Percentiles rank a stretch among this genome's conserved stretches.
phyloP scores from a whole-genome alignment of 1,140 invertebrate species.

The Heliconius congener region DNA sequence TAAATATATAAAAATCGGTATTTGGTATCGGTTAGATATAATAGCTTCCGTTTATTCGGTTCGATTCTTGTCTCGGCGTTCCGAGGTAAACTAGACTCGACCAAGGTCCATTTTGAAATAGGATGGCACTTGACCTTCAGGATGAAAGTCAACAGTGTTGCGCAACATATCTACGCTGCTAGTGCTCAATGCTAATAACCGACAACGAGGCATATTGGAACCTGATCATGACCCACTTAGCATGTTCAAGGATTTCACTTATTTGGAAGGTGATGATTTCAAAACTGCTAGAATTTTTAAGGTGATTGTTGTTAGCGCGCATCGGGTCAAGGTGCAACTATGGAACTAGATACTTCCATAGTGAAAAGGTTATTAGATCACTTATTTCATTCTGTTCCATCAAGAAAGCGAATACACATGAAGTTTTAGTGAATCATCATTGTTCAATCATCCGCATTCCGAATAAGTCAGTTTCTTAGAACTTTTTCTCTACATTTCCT shows the following conservation, averaged over 20 bases:
- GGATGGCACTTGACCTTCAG: conserved; percentile 80
- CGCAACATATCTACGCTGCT: conserved; percentile 68
- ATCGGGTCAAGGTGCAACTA: conserved; percentile 39
- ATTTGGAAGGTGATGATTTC: conserved; percentile 79
- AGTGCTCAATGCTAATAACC: conserved; percentile 75
- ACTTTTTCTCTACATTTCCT: conserved; percentile 39
- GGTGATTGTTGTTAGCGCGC: conserved; percentile 69
- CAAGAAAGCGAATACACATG: not conserved
- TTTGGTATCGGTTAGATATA: conserved; percentile 60
- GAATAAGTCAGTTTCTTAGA: conserved; percentile 37
- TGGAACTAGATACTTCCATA: not conserved
- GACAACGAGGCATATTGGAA: conserved; percentile 71
- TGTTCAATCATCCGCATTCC: conserved; percentile 44
- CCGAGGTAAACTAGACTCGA: conserved; percentile 75
- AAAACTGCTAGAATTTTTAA: conserved; percentile 75
- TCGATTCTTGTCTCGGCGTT: conserved; percentile 52
- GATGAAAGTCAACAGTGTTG: conserved; percentile 80
- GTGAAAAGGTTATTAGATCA: not conserved
- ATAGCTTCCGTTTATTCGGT: conserved; percentile 66
- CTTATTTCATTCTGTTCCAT: not conserved
- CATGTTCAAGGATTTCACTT: conserved; percentile 80
- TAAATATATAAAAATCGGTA: conserved; percentile 1
- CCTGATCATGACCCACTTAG: conserved; percentile 79
- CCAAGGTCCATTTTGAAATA: conserved; percentile 80
- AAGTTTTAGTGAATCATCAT: conserved; percentile 37